Evolutionary conservation across 2,888 invertebrate genomes (phyloP), one percentile per base, ranked within the genome.

Genomic region (Tricholauxania praeusta): DNA sequence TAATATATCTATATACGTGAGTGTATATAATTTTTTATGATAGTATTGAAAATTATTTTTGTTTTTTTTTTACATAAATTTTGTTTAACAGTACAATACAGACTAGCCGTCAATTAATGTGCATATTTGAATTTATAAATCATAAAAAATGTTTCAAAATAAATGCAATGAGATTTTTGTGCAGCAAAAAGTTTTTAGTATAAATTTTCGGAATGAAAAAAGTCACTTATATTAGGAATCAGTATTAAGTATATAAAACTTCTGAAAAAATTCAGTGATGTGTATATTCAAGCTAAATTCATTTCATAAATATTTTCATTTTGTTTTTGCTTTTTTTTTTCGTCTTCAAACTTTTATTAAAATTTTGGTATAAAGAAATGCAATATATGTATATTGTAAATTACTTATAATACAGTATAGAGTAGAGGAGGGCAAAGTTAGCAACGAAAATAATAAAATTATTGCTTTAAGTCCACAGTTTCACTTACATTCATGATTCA

Each of bases 111-210:
- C 51, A 72, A 48, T 67, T 57, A 67, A 60, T n/a, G 66, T 72
- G 72, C 67, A 63, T 39, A 53, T 53, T 55, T 22, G 28, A 66
- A n/a, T 32, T 52, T 28, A 22, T 32, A 52, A 52, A 22, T 66
- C 39, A 59, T 60, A 63, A 19, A 51, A 72, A 67, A 55, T 72
- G 66, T 72, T 66, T 72, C 52, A 67, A 59, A 73, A 73, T 84
- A 84, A 84, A 84, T 84, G 85, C 85, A 84, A 80, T 83, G 78
- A 79, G 79, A 82, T 82, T 78, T 76, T 82, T 84, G 83, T 84
- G 83, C 84, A 84, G 82, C 82, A 79, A 82, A 83, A 79, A 81
- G 84, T 81, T 80, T 82, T 81, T 75, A 74, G 76, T 78, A 73
- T 75, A 69, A 65, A 69, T 51, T 68, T 55, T 59, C 52, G 15